Percentiles rank a stretch among this genome's conserved stretches.
These are phyloP conservation scores for Chalcosyrphus nemorum DNA, from an alignment of 2,888 invertebrate genomes.

Conservation along the genomic window DNA sequence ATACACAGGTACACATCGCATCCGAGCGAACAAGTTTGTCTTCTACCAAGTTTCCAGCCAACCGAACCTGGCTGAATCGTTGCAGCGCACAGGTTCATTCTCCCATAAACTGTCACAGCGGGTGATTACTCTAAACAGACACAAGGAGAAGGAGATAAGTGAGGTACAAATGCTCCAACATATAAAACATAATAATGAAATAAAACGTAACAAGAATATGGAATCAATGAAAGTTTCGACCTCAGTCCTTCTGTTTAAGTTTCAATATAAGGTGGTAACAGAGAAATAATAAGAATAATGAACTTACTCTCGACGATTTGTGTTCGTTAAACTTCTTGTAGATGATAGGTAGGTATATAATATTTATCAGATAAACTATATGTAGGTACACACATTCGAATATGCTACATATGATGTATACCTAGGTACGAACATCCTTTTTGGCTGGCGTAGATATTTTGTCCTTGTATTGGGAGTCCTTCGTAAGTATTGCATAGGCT, in stretches of 20 bases:
- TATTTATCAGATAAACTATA: conserved; percentile 13
- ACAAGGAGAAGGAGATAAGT: conserved; percentile 48
- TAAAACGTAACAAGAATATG: conserved; percentile 34
- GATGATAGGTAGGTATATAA: conserved; percentile 25
- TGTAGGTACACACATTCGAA: neutral
- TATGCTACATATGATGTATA: neutral
- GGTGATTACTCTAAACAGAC: conserved; percentile 51
- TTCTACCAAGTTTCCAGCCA: conserved; percentile 17
- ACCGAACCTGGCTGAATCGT: conserved; percentile 17
- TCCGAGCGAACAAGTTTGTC: conserved; percentile 11
- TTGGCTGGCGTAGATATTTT: neutral
- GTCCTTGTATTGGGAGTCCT: neutral
- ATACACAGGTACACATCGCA: neutral
- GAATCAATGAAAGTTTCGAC: conserved; percentile 38
- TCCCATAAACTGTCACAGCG: conserved; percentile 50
- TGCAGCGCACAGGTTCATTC: conserved; percentile 40
- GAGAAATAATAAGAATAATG: conserved; percentile 52
- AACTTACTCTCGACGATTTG: conserved; percentile 37
- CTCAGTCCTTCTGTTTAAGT: conserved; percentile 32
- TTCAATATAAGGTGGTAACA: conserved; percentile 41
- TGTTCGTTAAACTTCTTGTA: conserved; percentile 36
- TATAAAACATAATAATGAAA: conserved; percentile 41
- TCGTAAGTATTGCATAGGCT: neutral
- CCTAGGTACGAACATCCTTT: neutral
- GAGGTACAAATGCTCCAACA: conserved; percentile 46